These are phyloP conservation scores for Napeogenes inachia DNA, from an alignment of 2,888 invertebrate species.

Conservation along the genomic window DNA sequence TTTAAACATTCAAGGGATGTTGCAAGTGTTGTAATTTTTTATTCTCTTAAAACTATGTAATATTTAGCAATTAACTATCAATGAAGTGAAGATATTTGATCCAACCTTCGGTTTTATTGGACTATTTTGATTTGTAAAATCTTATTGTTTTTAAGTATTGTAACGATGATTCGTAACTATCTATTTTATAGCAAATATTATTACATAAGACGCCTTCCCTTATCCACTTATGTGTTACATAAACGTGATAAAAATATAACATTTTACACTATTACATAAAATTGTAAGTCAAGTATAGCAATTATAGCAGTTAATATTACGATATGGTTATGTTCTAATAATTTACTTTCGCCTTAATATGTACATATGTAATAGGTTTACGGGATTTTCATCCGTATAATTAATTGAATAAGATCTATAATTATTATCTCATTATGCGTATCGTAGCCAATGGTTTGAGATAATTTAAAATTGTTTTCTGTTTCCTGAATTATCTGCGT, in stretches of 20 bases:
- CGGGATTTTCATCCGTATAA: slow-evolving; percentile 17
- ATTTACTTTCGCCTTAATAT: slow-evolving; percentile 24
- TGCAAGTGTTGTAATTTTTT: slow-evolving; percentile 8
- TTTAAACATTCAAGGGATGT: slow-evolving; percentile 3
- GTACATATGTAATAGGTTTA: neutral
- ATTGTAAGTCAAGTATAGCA: neutral
- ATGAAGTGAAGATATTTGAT: too few relatives aligned
- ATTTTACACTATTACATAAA: slow-evolving; percentile 1
- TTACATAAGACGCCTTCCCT: neutral
- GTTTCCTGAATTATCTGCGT: neutral
- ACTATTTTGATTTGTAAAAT: too few relatives aligned
- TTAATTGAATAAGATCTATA: neutral
- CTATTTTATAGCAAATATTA: too few relatives aligned
- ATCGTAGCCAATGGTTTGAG: neutral
- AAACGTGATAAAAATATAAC: neutral
- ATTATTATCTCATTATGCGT: neutral
- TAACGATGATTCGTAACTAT: too few relatives aligned
- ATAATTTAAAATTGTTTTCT: neutral
- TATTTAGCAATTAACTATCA: neutral
- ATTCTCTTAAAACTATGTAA: neutral
- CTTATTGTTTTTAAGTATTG: too few relatives aligned
- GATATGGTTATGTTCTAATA: slow-evolving; percentile 19
- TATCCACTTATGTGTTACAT: neutral
- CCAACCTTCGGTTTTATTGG: too few relatives aligned
- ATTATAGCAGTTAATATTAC: slow-evolving; percentile 4